These are phyloP conservation scores for Delia radicum DNA, from an alignment of 1,140 invertebrate genomes.

Conservation along the genomic window DNA sequence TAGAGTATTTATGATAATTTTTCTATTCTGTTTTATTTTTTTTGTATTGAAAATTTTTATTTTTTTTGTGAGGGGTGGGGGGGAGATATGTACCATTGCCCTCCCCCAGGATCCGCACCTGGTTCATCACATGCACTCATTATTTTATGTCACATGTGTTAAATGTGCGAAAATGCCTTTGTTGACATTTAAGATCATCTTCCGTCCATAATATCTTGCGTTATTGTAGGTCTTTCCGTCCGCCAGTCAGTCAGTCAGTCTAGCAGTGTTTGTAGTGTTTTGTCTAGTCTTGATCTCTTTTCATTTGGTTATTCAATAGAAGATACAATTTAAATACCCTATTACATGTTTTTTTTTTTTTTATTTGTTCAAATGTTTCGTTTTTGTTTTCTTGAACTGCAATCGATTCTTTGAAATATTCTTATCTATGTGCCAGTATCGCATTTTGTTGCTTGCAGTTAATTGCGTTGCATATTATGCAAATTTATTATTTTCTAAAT, in stretches of 20 bases:
- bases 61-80: not conserved
- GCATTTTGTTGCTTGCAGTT: too few species aligned
- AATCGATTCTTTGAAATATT: not conserved
- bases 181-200: not conserved
- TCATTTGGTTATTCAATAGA: not conserved
- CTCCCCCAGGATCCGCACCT: too few species aligned
- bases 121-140: not conserved
- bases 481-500: not conserved
- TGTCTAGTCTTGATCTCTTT: not conserved
- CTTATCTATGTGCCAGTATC: not conserved
- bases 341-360: not conserved
- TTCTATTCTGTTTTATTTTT: too few species aligned
- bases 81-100: too few species aligned
- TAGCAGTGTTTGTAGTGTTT: not conserved
- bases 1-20: too few species aligned
- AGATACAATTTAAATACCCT: not conserved
- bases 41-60: not conserved
- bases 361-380: not conserved
- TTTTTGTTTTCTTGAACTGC: not conserved
- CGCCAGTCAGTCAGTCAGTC: not conserved
- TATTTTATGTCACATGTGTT: not conserved
- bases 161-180: not conserved
- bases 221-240: too few species aligned
- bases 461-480: not conserved
- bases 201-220: not conserved